Base-by-base conservation (phyloP, 2,797 vertebrate genomes). In the Naso thynnoides region DNA sequence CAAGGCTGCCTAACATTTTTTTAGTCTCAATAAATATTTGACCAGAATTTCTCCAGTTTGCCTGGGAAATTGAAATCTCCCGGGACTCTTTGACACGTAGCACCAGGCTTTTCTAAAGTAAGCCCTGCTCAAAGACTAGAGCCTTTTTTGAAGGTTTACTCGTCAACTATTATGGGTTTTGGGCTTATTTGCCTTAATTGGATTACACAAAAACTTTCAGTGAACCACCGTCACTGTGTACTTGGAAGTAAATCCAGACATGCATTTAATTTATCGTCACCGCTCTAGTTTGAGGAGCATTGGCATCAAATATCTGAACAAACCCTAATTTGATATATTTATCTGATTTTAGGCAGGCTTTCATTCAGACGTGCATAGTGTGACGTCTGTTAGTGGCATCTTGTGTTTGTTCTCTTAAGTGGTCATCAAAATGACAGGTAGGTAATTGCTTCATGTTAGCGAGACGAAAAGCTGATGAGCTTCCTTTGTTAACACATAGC, bases 401-500 rank as follows among this genome's bases (percentile, higher is more conserved):
- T 24, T 19, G 24, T 71, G 47, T 71, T 77, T 81, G 63, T 53
- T 65, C 47, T 61, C 27, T 45, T 69, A 41, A 73, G n/a, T 71
- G 39, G 44, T 60, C 70, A 50, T 78, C 49, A 72, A 80, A 77
- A 39, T 79, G 78, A 84, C 78, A 84, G 47, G 13, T 36, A 18
- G 47, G 21, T 81, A 85, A 82, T 83, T 88, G 69, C 78, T 78
- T 70, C 55, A 84, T 79, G 64, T 73, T 55, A 53, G 39, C 10
- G 45, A n/a, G 33, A 64, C 3, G 19, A 61, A 78, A 65, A 63
- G 59, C 55, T 83, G 61, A 84, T 65, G 47, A 80, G 59, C 24
- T 50, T 74, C 29, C 49, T 66, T 64, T 83, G 52, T 71, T 47
- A 47, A 69, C 42, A 42, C 52, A 50, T 23, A 54, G 21, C 54